A percentile compares a stretch with the other conserved stretches of the same genome.
Conservation (phyloP, 2,888 invertebrate species). For the Rhingia campestris region DNA sequence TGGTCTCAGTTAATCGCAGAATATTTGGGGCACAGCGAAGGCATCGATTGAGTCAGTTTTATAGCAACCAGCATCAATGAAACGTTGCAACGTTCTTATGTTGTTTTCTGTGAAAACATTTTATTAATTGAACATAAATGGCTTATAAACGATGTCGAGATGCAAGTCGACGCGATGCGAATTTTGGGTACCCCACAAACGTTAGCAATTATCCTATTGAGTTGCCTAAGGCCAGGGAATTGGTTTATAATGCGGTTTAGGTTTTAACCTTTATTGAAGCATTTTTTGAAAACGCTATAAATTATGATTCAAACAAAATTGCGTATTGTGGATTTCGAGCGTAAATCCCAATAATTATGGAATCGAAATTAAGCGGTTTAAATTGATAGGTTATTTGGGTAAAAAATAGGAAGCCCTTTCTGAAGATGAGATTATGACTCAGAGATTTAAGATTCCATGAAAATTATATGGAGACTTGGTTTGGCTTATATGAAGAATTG, state of each 20-base stretch:
- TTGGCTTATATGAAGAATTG: too few relatives aligned
- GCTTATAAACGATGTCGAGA: conserved; percentile 65
- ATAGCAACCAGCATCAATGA: conserved; percentile 21
- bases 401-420: background rate
- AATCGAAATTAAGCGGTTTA: conserved; percentile 37
- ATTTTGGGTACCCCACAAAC: conserved; percentile 14
- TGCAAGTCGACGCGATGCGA: conserved; percentile 32
- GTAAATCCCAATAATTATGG: conserved; percentile 61
- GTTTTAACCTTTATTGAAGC: background rate
- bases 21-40: background rate
- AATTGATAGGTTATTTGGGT: conserved; percentile 45
- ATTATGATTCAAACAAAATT: conserved; percentile 39
- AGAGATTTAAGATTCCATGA: conserved; percentile 15
- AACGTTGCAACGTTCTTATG: conserved; percentile 2
- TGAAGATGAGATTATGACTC: conserved; percentile 1
- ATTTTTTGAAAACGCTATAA: conserved; percentile 18
- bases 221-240: conserved; percentile 36
- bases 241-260: conserved; percentile 2
- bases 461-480: background rate
- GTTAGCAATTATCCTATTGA: conserved; percentile 64
- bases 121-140: conserved; percentile 72
- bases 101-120: conserved; percentile 40
- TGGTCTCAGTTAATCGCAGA: conserved; percentile 29
- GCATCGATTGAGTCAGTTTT: conserved; percentile 36
- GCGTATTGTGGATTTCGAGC: conserved; percentile 30